phyloP scores from a whole-genome alignment of 1,140 invertebrate genomes.

The Drosophila pachea region DNA sequence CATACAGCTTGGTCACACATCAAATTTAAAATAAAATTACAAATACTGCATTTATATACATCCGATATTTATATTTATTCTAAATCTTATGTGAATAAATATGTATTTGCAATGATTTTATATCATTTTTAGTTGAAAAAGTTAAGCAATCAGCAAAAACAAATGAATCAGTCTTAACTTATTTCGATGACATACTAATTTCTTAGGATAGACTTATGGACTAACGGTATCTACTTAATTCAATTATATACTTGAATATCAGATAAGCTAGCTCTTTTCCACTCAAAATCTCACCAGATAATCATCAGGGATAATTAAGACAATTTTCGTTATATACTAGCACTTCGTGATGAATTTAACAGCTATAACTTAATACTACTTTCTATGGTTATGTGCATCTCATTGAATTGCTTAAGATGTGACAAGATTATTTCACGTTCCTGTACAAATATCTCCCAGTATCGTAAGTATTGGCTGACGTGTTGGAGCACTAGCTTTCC shows the following conservation, averaged over 20 bases:
- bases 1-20: constrained; percentile 1
- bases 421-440: constrained; percentile 56
- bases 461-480: constrained; percentile 57
- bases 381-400: constrained; percentile 63
- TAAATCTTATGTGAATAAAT: not conserved
- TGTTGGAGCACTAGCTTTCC: constrained; percentile 60
- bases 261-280: constrained; percentile 7
- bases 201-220: constrained; percentile 21
- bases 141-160: not conserved
- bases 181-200: constrained; percentile 8
- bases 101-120: not conserved
- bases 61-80: not conserved
- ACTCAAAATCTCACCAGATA: constrained; percentile 13
- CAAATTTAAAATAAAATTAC: not conserved
- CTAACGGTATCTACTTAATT: constrained; percentile 22
- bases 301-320: constrained; percentile 7
- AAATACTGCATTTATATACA: not conserved
- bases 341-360: constrained; percentile 2
- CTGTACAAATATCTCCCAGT: constrained; percentile 60
- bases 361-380: constrained; percentile 60
- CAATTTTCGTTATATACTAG: constrained; percentile 1
- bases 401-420: constrained; percentile 64
- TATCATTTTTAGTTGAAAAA: not conserved
- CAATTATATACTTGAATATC: constrained; percentile 45
- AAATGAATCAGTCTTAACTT: not conserved